A percentile compares a stretch with the other conserved stretches of the same genome.
These are phyloP conservation scores for Yasuhikotakia modesta DNA, from an alignment of 2,797 vertebrate species.

Conservation along the genomic window DNA sequence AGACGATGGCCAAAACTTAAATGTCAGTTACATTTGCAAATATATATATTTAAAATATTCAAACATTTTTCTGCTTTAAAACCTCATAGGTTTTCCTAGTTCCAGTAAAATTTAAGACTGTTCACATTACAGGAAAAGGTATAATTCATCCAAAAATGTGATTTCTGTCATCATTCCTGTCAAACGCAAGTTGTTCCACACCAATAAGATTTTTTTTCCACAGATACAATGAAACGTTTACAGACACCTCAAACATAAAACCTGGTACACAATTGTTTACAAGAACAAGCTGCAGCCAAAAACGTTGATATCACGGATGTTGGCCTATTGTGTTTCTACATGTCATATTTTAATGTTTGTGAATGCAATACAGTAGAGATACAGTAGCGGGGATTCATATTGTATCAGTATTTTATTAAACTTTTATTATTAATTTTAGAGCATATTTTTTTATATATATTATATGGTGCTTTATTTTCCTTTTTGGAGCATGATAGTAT, in stretches of 20 bases:
- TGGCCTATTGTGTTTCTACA: no score
- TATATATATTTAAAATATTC: not conserved
- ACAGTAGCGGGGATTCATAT: not conserved
- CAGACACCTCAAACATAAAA: not conserved
- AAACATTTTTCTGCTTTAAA: not conserved
- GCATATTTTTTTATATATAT: no score
- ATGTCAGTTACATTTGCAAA: not conserved
- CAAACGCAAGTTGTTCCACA: no score
- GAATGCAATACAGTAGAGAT: not conserved
- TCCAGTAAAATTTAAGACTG: no score
- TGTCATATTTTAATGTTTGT: not conserved
- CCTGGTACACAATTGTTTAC: not conserved
- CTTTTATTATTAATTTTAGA: no score
- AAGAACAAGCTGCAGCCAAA: not conserved
- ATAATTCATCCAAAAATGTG: no score
- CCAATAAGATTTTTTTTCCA: no score
- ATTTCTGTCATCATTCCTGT: no score
- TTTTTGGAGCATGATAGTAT: not conserved
- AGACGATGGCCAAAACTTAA: not conserved
- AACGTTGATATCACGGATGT: no score
- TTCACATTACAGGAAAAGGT: no score
- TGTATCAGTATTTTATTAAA: no score
- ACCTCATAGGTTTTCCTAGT: not conserved
- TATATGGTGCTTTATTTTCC: not conserved
- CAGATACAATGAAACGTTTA: not conserved